Evolutionary conservation across 35 echinoderm and acorn worm species (phyloP).

Genomic region (Lytechinus variegatus): DNA sequence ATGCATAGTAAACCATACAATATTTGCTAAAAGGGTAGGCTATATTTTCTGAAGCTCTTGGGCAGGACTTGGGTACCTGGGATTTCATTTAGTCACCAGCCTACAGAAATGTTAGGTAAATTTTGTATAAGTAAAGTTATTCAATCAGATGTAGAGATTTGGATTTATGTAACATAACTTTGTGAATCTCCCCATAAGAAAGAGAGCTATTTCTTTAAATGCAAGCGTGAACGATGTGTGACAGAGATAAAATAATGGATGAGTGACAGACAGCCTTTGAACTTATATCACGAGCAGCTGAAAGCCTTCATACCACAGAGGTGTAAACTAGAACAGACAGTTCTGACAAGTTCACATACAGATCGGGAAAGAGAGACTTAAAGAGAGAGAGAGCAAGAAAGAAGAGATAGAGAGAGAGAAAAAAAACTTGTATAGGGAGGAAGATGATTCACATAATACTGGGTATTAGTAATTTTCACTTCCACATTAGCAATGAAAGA

Average conservation of each 20-base stretch:
- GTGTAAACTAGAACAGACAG: not conserved
- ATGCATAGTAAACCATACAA: too few relatives aligned
- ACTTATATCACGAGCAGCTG: not conserved
- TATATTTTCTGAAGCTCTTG: too few relatives aligned
- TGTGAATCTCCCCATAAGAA: not conserved
- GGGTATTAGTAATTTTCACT: constrained; percentile 19
- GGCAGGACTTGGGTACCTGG: too few relatives aligned
- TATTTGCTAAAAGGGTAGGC: too few relatives aligned
- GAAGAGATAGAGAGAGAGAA: not conserved
- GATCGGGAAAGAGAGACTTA: not conserved
- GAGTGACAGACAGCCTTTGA: not conserved
- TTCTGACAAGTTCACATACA: constrained; percentile 3
- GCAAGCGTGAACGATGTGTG: not conserved
- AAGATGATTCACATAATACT: constrained; percentile 20
- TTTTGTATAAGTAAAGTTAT: too few relatives aligned
- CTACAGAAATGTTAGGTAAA: too few relatives aligned
- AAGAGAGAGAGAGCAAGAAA: too few relatives aligned
- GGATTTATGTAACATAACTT: too few relatives aligned
- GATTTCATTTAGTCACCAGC: too few relatives aligned
- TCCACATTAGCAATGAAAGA: constrained; percentile 12
- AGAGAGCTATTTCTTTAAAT: not conserved
- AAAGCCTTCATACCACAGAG: not conserved
- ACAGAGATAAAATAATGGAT: not conserved
- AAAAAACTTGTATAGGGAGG: not conserved
- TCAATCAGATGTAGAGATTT: too few relatives aligned